Base-by-base conservation (phyloP, 2,797 vertebrate species). In the Corythornis leucogaster region DNA sequence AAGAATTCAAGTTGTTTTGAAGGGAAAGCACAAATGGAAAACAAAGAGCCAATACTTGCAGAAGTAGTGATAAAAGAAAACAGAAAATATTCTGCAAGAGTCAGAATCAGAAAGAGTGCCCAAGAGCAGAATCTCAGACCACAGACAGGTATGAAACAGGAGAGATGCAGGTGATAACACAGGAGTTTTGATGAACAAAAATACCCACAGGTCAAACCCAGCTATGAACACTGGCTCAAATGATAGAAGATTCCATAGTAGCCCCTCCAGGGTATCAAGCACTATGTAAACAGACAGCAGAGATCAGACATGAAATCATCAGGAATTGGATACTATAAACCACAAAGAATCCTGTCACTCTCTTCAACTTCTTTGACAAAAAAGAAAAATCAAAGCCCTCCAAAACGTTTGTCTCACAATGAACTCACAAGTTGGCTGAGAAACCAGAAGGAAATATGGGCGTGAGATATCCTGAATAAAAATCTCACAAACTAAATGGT, bases 301-400 rank as follows among this genome's bases (percentile, higher is more conserved):
- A 80, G 42, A 80, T 77, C 64, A 82, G 85, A 86, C 61, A 43
- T 83, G 59, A 91, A 80, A 42, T 93, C 74, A 80, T n/a, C 33
- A 55, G 21, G 67, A 90, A 92, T 54, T 66, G 53, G 53, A 66
- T 81, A 71, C 8, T 22, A 42, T 73, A 64, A 83, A 64, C 69
- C 1, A 0, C 25, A 83, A 91, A 89, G 73, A 86, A 91, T 51
- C 31, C 31, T 73, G 45, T 68, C 78, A 55, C 51, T 80, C 81
- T 91, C 31, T 51, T 80, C 63, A 50, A 43, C 16, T 67, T 48
- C 33, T 85, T 63, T n/a, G 25, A 88, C 51, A 30, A 59, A 64
- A n/a, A 67, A 46, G 22, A 59, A n/a, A 69, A 68, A 10, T 3
- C 3, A 50, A 87, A 55, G 8, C 1, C 26, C 26, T 9, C 2